These are phyloP conservation scores for Standfussiana lucernea DNA, from an alignment of 2,888 invertebrate genomes.

Conservation along the genomic window DNA sequence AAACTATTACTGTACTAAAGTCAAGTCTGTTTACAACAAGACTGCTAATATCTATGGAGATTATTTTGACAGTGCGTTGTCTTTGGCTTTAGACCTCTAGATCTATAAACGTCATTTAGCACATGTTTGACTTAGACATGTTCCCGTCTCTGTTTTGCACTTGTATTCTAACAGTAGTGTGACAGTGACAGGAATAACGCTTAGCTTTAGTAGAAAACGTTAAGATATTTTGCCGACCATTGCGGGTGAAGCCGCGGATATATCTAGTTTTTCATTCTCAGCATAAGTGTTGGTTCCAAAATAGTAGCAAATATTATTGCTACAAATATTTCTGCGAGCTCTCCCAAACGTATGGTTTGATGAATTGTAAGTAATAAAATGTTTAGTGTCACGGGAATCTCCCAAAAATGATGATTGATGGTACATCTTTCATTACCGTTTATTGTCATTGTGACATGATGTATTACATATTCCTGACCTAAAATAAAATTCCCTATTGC, in stretches of 20 bases:
- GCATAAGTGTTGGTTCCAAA: background rate
- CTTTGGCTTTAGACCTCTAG: background rate
- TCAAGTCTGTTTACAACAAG: background rate
- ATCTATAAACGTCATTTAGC: background rate
- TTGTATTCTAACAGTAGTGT: background rate
- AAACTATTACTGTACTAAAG: background rate
- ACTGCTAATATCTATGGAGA: background rate
- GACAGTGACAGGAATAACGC: background rate
- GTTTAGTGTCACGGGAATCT: conserved; percentile 8
- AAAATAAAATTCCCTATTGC: background rate
- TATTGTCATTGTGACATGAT: conserved; percentile 18
- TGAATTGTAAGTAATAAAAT: conserved; percentile 36
- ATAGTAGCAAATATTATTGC: conserved; percentile 1
- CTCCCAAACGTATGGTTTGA: conserved; percentile 3
- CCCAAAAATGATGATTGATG: conserved; percentile 42
- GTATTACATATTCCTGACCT: background rate
- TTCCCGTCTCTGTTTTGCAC: background rate
- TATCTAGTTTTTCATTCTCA: background rate
- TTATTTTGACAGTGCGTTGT: background rate
- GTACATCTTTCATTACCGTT: conserved; percentile 26
- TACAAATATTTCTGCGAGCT: conserved; percentile 20
- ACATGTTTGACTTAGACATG: too few species aligned
- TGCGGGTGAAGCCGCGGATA: too few species aligned
- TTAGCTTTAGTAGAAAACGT: background rate
- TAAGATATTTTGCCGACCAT: background rate